phyloP scores from a whole-genome alignment of 2,113 vertebrate genomes.

The Tupaia chinensis region DNA sequence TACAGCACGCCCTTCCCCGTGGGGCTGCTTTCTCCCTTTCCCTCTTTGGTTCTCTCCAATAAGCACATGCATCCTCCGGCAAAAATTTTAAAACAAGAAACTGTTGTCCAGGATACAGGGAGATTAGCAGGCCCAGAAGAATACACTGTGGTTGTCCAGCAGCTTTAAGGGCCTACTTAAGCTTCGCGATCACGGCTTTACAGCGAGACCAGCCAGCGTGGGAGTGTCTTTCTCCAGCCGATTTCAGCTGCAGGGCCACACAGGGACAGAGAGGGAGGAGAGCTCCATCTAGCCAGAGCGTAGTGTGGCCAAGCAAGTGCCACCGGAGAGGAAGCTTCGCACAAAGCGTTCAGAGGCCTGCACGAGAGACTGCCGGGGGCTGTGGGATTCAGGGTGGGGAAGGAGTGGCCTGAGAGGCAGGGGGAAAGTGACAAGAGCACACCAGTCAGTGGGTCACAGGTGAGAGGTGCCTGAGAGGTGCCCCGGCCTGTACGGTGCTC shows the following conservation, averaged over 20 bases:
- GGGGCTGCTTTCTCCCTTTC: too few species aligned
- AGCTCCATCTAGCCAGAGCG: not conserved
- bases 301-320: not conserved
- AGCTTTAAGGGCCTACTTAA: not conserved
- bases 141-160: too few species aligned
- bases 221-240: not conserved
- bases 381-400: not conserved
- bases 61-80: too few species aligned
- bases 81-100: not conserved
- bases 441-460: not conserved
- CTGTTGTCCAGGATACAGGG: not conserved
- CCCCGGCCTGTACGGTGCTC: not conserved
- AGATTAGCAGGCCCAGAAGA: not conserved
- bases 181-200: not conserved
- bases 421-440: not conserved
- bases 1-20: too few species aligned
- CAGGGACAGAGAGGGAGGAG: not conserved
- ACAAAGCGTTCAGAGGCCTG: not conserved
- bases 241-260: not conserved
- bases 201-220: not conserved
- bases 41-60: too few species aligned
- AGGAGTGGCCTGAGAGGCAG: not conserved
- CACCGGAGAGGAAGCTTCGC: too few species aligned
- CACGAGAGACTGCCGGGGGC: not conserved
- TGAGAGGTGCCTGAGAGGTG: not conserved